Evolutionary conservation across 1,140 invertebrate genomes (phyloP), one percentile per base, ranked within the genome.

Genomic region (Dolichoris vasculosae): DNA sequence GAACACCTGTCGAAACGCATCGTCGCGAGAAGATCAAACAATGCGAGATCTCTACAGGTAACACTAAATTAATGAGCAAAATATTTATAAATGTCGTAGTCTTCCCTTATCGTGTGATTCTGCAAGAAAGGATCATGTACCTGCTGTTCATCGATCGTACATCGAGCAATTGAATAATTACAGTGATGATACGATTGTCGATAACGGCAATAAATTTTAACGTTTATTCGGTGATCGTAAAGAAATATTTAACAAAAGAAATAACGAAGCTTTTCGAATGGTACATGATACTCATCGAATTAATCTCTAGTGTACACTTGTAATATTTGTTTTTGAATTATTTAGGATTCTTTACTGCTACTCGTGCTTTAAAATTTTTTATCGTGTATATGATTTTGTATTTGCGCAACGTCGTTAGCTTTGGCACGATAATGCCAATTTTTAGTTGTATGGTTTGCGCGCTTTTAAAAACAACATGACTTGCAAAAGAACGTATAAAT

Each of bases 21-120:
- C 85, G 32, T 91, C 92, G 46, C 88, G 93, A 89, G 93, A 94
- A 88, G 93, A 93, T 88, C 93, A 92, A 89, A 90, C 91, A n/a
- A 90, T 93, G 73, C 90, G 92, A 51, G 93, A 93, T 90, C 88
- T 93, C 85, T 93, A 93, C 92, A 93, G 93, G 93, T 93, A 93
- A 93, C 91, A 89, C 88, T 90, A 87, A 88, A 87, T 82, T 86
- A 87, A 83, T 89, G 87, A 88, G 88, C 86, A 87, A 71, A 71
- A 67, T 87, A 84, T 85, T 82, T 87, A 82, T 86, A 80, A 15
- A 75, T 84, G 86, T 87, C 80, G 23, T 88, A 86, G 85, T 83
- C 81, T 83, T 83, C 80, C 79, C 48, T 80, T 46, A 23, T 71
- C 73, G 63, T 87, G 77, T 64, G 71, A 43, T 88, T 79, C 64